Evolutionary conservation across 23 tunicate genomes (phyloP), one percentile per base, ranked within the genome.

Genomic region (Ciona savignyi): DNA sequence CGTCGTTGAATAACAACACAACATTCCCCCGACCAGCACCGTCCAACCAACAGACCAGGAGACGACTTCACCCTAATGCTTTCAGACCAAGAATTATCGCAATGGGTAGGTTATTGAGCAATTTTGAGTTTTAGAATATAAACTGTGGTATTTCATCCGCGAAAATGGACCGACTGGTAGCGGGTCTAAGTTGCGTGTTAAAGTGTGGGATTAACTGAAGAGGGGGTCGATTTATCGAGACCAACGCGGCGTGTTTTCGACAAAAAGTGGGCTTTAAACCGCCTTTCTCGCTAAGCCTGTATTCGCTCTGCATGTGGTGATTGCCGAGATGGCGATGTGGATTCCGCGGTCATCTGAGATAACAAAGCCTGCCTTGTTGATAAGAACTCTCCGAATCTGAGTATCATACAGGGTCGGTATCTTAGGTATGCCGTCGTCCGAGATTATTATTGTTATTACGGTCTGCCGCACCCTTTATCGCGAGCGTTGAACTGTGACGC

Each of bases 1-100:
- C 34, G 1, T 25, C 76, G 21, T 60, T 77, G 34, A 83, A 76
- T 70, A 83, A 76, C 71, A 73, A 71, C 25, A 87, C 80, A 9
- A 35, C 91, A 19, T 1, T 24, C 64, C 32, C 32, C 63, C 61
- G 63, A 27, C 76, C 76, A 9, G 4, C 72, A 20, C 27, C 35
- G 4, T 23, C 31, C 26, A 23, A n/a, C 27, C 9, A 6, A 34
- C 65, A 71, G 23, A 23, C 25, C 20, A 33, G 82, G 4, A 19
- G 28, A 21, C 3, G 6, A n/a, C 26, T 70, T 22, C 60, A 60
- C 51, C 69, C 65, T 2, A 22, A 33, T 4, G 28, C 31, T 27
- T 23, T 24, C 27, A 26, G 76, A 70, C 83, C 76, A 30, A 32
- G 51, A 2, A 29, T 79, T 4, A 15, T 70, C 56, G 83, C 83